Evolutionary conservation across 2,888 invertebrate genomes (phyloP).

Genomic region (Gastrophysa polygoni): DNA sequence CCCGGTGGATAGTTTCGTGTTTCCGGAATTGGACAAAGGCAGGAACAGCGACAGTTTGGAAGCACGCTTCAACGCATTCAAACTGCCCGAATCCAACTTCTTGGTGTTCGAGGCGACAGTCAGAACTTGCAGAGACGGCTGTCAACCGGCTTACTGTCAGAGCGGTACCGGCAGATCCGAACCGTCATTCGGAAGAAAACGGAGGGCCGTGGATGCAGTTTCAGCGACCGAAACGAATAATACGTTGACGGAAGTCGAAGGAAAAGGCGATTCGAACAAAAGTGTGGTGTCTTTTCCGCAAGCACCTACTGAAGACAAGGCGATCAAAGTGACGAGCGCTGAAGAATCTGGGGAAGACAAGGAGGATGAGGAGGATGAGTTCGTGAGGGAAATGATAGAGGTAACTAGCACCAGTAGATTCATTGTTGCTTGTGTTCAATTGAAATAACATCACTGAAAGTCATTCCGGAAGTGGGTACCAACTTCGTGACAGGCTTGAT

Average conservation of each 20-base stretch:
- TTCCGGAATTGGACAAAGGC: conserved; percentile 86
- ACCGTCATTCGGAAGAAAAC: conserved; percentile 79
- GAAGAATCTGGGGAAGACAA: conserved; percentile 59
- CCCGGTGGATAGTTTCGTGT: conserved; percentile 89
- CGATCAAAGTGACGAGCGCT: conserved; percentile 47
- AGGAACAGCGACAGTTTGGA: conserved; percentile 86
- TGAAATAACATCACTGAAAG: too few species aligned
- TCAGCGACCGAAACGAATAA: conserved; percentile 43
- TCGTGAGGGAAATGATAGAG: conserved; percentile 89
- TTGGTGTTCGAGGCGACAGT: conserved; percentile 92
- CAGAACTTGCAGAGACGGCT: conserved; percentile 85
- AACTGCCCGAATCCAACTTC: conserved; percentile 93
- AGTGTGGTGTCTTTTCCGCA: background rate
- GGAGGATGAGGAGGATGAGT: conserved; percentile 68
- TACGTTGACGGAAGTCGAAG: conserved; percentile 38
- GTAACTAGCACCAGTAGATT: conserved; percentile 57
- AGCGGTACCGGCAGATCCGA: conserved; percentile 75
- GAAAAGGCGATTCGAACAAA: conserved; percentile 4
- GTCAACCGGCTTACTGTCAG: conserved; percentile 88
- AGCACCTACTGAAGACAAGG: conserved; percentile 7
- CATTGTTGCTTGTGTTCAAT: too few species aligned
- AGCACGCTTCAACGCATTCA: conserved; percentile 91
- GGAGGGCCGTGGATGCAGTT: conserved; percentile 61
- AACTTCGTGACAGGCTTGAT: too few species aligned
- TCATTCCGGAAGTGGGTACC: too few species aligned